Base-by-base conservation (phyloP, 2,113 vertebrate genomes). In the Pangasianodon hypophthalmus region DNA sequence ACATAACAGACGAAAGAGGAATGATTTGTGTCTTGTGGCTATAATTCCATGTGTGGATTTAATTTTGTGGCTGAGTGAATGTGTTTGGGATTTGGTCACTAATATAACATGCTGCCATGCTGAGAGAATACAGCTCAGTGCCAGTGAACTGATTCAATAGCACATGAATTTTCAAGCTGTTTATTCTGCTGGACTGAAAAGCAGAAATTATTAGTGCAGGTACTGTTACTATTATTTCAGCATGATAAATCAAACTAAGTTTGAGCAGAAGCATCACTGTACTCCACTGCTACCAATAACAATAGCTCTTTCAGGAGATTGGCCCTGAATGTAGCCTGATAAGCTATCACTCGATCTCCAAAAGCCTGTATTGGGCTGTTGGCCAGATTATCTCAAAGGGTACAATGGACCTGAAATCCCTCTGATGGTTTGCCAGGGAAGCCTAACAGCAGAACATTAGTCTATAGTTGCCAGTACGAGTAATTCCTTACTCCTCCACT, bases 331-430 rank as follows among this genome's bases (percentile, higher is more conserved):
- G 84, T 29, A 69, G 84, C 4, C 44, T 85, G 88, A 89, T 85
- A 87, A 87, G 37, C 41, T 24, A 88, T 85, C 89, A 85, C 60
- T 85, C 52, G 46, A 89, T 90, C 89, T 89, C 52, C 85, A 87
- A 44, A 81, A 86, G 79, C 26, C 69, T 82, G 24, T 11, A 64
- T 75, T 79, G 88, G n/a, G 84, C 88, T 62, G 37, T 52, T 62
- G 84, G 90, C 89, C 88, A 85, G 83, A 88, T 94, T 94, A 94
- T 94, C 94, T 90, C 52, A 37, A 77, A 80, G 73, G 89, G 56
- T n/a, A 54, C 81, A 88, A 87, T 81, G 88, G 87, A 87, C 88
- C 56, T 89, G 88, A 93, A 90, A 93, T 89, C 26, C 18, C 56
- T 73, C 54, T 85, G 84, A 93, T 84, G 24, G 13, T 79, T 89